Conservation (phyloP, 2,888 invertebrate genomes). For the Erannis defoliaria region DNA sequence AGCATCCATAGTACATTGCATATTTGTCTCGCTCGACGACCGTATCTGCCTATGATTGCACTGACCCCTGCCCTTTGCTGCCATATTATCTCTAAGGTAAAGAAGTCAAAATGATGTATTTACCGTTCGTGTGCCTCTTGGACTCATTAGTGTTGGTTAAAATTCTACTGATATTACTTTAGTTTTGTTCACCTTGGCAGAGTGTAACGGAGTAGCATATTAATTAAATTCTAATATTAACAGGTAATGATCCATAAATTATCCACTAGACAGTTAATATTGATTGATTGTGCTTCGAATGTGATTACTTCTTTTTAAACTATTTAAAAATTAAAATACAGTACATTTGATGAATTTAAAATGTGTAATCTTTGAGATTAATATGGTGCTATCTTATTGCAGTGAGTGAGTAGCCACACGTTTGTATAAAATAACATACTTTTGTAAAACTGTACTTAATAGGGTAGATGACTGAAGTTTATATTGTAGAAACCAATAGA, state of each 20-base stretch:
- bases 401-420: too few species aligned
- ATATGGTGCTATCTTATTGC: too few species aligned
- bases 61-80: slow-evolving; percentile 73
- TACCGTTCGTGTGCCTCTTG: slow-evolving; percentile 33
- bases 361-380: too few species aligned
- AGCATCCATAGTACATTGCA: slow-evolving; percentile 61
- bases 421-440: too few species aligned
- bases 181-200: slow-evolving; percentile 7
- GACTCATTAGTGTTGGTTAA: slow-evolving; percentile 48
- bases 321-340: too few species aligned
- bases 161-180: slow-evolving; percentile 50
- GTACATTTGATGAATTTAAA: too few species aligned
- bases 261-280: not conserved
- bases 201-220: slow-evolving; percentile 17
- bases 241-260: slow-evolving; percentile 8
- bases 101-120: slow-evolving; percentile 75
- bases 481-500: too few species aligned
- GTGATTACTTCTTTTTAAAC: too few species aligned
- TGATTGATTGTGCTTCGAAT: too few species aligned
- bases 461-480: too few species aligned
- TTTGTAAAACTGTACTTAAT: too few species aligned
- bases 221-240: too few species aligned
- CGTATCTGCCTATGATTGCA: slow-evolving; percentile 82
- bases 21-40: slow-evolving; percentile 73
- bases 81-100: slow-evolving; percentile 77